Evolutionary conservation across 2,113 vertebrate species (phyloP).

Genomic region (Cyphomyrus discorhynchus): DNA sequence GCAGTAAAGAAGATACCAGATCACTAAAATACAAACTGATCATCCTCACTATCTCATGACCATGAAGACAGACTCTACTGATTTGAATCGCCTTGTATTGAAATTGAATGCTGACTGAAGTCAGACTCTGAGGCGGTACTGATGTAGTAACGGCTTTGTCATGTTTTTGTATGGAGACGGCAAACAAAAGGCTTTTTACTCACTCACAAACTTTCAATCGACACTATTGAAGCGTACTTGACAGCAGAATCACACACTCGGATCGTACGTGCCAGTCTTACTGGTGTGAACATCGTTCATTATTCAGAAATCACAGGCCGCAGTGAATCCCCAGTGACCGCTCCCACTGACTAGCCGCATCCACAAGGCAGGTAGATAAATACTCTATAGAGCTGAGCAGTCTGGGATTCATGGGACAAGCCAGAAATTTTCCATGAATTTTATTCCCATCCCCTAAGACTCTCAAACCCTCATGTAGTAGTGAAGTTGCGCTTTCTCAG

Average conservation of each 20-base stretch:
- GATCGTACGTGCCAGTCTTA: background rate
- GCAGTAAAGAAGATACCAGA: background rate
- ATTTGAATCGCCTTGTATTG: background rate
- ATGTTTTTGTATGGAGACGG: background rate
- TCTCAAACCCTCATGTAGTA: background rate
- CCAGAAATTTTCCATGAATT: background rate
- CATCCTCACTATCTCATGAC: background rate
- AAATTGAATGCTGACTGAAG: background rate
- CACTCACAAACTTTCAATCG: background rate
- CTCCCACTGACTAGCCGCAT: background rate
- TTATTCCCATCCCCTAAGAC: background rate
- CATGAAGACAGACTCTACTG: background rate
- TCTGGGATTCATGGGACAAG: background rate
- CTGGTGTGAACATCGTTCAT: background rate
- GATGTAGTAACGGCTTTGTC: background rate
- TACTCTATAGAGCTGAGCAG: background rate
- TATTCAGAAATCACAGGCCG: background rate
- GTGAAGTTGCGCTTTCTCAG: background rate
- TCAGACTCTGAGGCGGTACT: background rate
- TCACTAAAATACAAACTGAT: background rate
- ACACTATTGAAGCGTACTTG: background rate
- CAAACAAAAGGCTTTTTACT: background rate
- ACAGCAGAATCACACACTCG: background rate
- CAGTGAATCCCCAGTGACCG: background rate
- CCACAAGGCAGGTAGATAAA: background rate